These are phyloP conservation scores for Gracilinanus agilis DNA, from an alignment of 2,113 vertebrate species.

Conservation along the genomic window DNA sequence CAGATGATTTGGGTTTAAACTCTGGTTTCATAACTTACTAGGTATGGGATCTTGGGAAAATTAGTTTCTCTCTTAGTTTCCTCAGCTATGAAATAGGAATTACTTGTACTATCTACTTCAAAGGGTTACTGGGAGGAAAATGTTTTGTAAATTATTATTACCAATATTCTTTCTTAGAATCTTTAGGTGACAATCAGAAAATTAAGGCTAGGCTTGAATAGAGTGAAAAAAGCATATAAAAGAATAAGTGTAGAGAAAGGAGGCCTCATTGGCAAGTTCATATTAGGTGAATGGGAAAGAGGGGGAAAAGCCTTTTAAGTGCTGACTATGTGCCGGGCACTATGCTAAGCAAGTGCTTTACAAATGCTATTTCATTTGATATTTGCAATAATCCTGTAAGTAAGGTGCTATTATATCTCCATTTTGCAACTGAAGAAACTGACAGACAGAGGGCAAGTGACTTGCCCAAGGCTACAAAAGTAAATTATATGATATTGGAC, in stretches of 20 bases:
- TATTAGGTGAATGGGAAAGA: not conserved
- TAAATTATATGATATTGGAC: not conserved
- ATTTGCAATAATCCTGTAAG: not conserved
- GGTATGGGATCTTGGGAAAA: not conserved
- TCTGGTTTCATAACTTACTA: not conserved
- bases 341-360: not conserved
- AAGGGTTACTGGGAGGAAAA: not conserved
- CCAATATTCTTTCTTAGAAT: not conserved
- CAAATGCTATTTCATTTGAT: not conserved
- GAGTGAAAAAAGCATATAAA: not conserved
- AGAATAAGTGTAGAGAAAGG: not conserved
- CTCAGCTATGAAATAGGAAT: not conserved
- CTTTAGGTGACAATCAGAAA: not conserved
- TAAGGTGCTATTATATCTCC: not conserved
- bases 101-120: not conserved
- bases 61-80: not conserved
- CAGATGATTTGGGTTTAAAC: not conserved
- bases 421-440: not conserved
- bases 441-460: not conserved
- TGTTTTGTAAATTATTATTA: not conserved
- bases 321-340: not conserved
- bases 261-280: not conserved
- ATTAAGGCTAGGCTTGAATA: not conserved
- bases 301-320: not conserved
- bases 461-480: not conserved